Conservation (phyloP, 2,888 invertebrate genomes). For the Ectemnius continuus region DNA sequence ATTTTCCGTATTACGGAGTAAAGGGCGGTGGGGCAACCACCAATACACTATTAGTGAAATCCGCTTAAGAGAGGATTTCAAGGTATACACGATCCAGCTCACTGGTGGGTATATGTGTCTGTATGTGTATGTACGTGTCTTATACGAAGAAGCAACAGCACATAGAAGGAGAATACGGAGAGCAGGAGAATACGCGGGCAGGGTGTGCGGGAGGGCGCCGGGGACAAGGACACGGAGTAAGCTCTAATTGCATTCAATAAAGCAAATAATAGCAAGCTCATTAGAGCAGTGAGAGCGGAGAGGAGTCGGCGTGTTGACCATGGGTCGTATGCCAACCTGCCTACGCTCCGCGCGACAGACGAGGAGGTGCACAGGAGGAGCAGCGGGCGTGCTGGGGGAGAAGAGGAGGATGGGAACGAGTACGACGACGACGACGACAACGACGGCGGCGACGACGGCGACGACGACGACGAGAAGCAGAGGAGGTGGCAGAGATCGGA, state of each 20-base stretch:
- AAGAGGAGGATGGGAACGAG: slow-evolving; percentile 36
- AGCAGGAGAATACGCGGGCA: slow-evolving; percentile 25
- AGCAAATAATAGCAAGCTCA: slow-evolving; percentile 77
- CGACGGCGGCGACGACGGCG: slow-evolving; percentile 17
- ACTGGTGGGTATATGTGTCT: slow-evolving; percentile 1
- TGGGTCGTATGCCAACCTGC: slow-evolving; percentile 68
- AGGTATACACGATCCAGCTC: background rate
- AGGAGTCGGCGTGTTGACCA: slow-evolving; percentile 70
- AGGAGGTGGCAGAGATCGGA: slow-evolving; percentile 26
- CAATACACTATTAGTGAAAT: slow-evolving; percentile 13
- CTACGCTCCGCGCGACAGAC: slow-evolving; percentile 64
- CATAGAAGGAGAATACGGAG: slow-evolving; percentile 42
- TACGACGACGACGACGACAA: slow-evolving; percentile 38
- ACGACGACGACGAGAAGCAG: slow-evolving; percentile 32
- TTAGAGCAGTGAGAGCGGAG: slow-evolving; percentile 69
- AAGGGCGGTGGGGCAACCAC: background rate
- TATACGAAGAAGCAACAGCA: slow-evolving; percentile 28
- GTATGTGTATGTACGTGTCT: slow-evolving; percentile 23
- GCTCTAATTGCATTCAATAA: slow-evolving; percentile 77
- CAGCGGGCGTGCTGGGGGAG: slow-evolving; percentile 15
- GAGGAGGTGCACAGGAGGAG: slow-evolving; percentile 35
- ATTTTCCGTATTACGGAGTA: background rate
- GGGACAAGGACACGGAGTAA: slow-evolving; percentile 72
- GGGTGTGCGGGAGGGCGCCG: slow-evolving; percentile 37
- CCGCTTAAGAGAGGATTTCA: slow-evolving; percentile 24